Conservation (phyloP, 2,797 vertebrate species). For the Hypotaenidia philippensis region DNA sequence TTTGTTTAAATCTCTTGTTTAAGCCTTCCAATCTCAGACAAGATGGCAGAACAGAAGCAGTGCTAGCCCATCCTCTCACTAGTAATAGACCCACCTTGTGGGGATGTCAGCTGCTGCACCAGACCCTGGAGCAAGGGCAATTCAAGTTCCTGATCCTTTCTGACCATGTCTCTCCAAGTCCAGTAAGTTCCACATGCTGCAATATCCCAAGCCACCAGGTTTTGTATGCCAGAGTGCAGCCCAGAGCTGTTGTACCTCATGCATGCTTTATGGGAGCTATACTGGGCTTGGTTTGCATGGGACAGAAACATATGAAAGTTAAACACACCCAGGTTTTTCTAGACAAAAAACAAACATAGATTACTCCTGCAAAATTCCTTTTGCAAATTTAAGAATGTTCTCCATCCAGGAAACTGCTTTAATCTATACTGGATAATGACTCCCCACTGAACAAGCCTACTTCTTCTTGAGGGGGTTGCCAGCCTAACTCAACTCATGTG, state of each 20-base stretch:
- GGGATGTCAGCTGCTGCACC: not conserved
- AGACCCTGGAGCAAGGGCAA: not conserved
- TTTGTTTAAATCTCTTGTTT: not conserved
- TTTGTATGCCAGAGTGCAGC: accelerated
- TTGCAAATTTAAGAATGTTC: not conserved
- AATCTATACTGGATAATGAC: not conserved
- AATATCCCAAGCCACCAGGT: not conserved
- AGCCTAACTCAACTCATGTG: not conserved
- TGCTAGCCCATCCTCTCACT: not conserved
- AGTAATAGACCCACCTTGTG: not conserved
- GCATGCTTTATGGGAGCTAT: accelerated
- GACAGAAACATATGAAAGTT: not conserved
- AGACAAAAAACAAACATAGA: not conserved
- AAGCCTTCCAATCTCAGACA: not conserved
- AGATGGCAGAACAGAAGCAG: not conserved
- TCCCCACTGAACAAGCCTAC: not conserved
- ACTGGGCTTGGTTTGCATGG: not conserved
- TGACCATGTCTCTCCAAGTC: not conserved
- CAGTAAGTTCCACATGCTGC: not conserved
- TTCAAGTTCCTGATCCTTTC: not conserved
- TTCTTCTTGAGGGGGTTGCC: not conserved
- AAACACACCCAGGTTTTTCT: not conserved
- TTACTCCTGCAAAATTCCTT: not conserved
- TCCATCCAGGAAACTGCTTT: not conserved
- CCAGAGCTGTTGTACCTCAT: not conserved